Conservation (phyloP, 2,797 vertebrate genomes). For the Sciaenops ocellatus region DNA sequence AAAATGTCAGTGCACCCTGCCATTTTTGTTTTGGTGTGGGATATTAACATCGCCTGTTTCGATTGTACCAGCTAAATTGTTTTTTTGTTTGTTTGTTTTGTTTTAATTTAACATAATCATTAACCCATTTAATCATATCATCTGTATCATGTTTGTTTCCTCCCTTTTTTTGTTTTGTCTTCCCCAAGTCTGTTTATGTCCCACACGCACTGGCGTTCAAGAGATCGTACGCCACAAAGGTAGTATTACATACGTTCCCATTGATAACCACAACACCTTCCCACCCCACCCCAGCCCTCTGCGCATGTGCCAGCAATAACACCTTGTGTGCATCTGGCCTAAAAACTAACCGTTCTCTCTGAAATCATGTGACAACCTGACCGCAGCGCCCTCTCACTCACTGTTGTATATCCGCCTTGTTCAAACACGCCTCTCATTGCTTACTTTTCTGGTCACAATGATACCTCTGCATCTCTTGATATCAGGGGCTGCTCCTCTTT, state of each 20-base stretch:
- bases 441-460: slow-evolving; percentile 61
- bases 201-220: slow-evolving; percentile 98
- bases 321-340: slow-evolving; percentile 65
- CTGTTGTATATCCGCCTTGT: slow-evolving; percentile 70
- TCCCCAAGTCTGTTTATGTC: slow-evolving; percentile 96
- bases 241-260: slow-evolving; percentile 89
- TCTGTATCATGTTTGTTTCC: slow-evolving; percentile 88
- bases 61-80: slow-evolving; percentile 45
- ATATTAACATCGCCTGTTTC: slow-evolving; percentile 75
- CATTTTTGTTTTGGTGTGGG: slow-evolving; percentile 48
- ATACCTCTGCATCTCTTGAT: slow-evolving; percentile 51
- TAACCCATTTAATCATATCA: slow-evolving; percentile 87
- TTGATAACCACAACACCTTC: slow-evolving; percentile 61
- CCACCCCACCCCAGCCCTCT: slow-evolving; percentile 22
- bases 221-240: slow-evolving; percentile 97
- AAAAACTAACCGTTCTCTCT: slow-evolving; percentile 84
- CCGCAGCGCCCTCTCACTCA: slow-evolving; percentile 52
- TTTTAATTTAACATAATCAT: slow-evolving; percentile 83
- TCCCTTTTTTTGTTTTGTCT: slow-evolving; percentile 81
- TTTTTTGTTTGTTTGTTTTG: slow-evolving; percentile 60
- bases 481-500: slow-evolving; percentile 55
- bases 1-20: slow-evolving; percentile 37
- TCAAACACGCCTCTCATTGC: slow-evolving; percentile 38
- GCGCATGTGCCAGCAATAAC: slow-evolving; percentile 88
- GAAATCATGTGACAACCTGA: slow-evolving; percentile 76